phyloP scores from a whole-genome alignment of 2,888 invertebrate species.

The Nymphalis polychloros region DNA sequence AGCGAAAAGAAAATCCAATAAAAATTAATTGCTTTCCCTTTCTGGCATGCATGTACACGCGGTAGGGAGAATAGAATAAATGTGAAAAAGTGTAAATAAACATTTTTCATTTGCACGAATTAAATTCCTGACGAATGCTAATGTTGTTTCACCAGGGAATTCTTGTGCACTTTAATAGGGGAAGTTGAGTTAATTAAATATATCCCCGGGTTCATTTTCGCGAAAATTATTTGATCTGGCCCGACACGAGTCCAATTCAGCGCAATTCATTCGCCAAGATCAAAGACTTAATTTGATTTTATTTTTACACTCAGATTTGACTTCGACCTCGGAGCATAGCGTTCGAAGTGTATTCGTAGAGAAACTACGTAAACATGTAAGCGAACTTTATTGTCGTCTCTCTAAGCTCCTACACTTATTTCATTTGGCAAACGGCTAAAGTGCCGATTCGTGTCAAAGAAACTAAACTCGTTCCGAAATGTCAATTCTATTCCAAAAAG shows the following conservation, averaged over 20 bases:
- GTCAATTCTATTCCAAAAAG: constrained; percentile 28
- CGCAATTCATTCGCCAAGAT: constrained; percentile 64
- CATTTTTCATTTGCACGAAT: constrained; percentile 68
- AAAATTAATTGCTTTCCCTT: constrained; percentile 63
- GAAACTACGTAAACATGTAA: constrained; percentile 62
- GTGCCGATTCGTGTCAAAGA: constrained; percentile 59
- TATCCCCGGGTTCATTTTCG: constrained; percentile 75
- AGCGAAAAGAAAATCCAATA: constrained; percentile 71
- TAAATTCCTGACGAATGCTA: constrained; percentile 77
- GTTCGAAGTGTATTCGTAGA: constrained; percentile 53
- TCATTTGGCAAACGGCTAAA: constrained; percentile 57
- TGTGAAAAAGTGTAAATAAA: constrained; percentile 66
- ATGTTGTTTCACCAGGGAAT: constrained; percentile 79
- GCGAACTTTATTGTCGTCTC: constrained; percentile 63
- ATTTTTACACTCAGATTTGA: constrained; percentile 52
- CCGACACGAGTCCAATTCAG: constrained; percentile 63
- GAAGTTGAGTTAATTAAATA: constrained; percentile 79
- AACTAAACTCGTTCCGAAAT: constrained; percentile 38
- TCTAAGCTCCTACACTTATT: constrained; percentile 57
- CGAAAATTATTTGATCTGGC: constrained; percentile 77
- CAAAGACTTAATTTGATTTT: constrained; percentile 64
- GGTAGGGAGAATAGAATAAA: constrained; percentile 56
- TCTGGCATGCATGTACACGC: constrained; percentile 48
- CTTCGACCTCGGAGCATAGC: constrained; percentile 38
- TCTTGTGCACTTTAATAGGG: constrained; percentile 76